Evolutionary conservation across 2,797 vertebrate species (phyloP).

Genomic region (Melanogrammus aeglefinus): DNA sequence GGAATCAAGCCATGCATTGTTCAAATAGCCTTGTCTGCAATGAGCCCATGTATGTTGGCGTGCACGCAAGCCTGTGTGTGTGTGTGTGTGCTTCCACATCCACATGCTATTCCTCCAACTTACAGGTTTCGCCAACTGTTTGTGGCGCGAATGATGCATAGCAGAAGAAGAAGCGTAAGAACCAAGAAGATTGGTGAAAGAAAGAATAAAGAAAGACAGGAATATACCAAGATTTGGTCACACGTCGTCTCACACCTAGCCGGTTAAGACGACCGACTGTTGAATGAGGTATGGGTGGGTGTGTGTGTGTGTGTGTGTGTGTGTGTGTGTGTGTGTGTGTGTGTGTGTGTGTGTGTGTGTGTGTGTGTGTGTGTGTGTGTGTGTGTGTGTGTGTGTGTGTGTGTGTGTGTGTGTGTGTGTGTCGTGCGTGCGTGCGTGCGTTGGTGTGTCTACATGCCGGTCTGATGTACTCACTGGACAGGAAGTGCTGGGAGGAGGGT

Average conservation of each 20-base stretch:
- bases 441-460: slow-evolving; percentile 1
- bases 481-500: slow-evolving; percentile 93
- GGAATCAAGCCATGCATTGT: slow-evolving; percentile 62
- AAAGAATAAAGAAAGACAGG: neutral
- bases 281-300: neutral
- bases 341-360: neutral
- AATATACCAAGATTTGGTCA: neutral
- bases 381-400: neutral
- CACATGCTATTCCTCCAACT: neutral
- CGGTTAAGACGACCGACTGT: neutral
- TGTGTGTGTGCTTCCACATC: slow-evolving; percentile 1
- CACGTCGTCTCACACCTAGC: neutral
- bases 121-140: neutral
- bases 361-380: neutral
- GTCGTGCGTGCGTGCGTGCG: too few relatives aligned
- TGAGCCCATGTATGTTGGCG: neutral
- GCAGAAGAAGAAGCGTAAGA: neutral
- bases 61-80: slow-evolving; percentile 6
- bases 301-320: neutral
- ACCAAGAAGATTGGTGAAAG: neutral
- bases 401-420: neutral
- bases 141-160: neutral
- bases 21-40: slow-evolving; percentile 47
- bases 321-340: neutral
- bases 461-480: slow-evolving; percentile 85